These are phyloP conservation scores for Melangyna quadrimaculata DNA, from an alignment of 2,888 invertebrate species.

Conservation along the genomic window DNA sequence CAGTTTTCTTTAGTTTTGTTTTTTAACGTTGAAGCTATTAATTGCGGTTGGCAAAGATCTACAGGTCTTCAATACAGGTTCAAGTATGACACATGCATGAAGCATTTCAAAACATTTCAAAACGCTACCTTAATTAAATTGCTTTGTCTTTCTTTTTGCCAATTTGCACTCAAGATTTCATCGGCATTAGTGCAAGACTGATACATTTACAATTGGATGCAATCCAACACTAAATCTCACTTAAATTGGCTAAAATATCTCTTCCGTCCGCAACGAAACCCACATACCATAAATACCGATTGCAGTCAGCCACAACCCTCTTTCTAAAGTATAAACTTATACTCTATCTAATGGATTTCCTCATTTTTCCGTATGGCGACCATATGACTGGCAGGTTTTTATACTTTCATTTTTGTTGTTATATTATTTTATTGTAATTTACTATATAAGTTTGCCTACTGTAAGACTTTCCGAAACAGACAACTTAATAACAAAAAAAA, in stretches of 20 bases:
- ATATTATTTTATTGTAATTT: background rate
- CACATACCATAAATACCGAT: background rate
- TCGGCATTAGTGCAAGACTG: background rate
- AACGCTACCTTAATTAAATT: too few relatives aligned
- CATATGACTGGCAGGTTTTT: conserved; percentile 50
- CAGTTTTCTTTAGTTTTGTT: too few relatives aligned
- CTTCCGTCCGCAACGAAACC: background rate
- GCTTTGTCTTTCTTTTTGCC: too few relatives aligned
- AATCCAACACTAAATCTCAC: conserved; percentile 1
- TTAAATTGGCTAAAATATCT: conserved; percentile 4
- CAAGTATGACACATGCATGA: too few relatives aligned
- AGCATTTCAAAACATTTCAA: too few relatives aligned
- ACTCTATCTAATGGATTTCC: conserved; percentile 38
- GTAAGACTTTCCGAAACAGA: background rate
- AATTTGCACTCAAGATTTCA: background rate
- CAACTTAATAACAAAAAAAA: background rate
- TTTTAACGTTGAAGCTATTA: too few relatives aligned
- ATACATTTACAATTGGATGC: background rate
- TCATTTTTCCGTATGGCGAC: conserved; percentile 45
- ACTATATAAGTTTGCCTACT: background rate
- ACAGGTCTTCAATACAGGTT: too few relatives aligned
- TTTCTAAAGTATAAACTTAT: conserved; percentile 9
- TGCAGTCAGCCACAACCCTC: background rate
- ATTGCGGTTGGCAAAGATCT: too few relatives aligned
- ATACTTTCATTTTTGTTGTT: conserved; percentile 52